These are phyloP conservation scores for Typhlichthys subterraneus DNA, from an alignment of 2,797 vertebrate genomes.

Conservation along the genomic window DNA sequence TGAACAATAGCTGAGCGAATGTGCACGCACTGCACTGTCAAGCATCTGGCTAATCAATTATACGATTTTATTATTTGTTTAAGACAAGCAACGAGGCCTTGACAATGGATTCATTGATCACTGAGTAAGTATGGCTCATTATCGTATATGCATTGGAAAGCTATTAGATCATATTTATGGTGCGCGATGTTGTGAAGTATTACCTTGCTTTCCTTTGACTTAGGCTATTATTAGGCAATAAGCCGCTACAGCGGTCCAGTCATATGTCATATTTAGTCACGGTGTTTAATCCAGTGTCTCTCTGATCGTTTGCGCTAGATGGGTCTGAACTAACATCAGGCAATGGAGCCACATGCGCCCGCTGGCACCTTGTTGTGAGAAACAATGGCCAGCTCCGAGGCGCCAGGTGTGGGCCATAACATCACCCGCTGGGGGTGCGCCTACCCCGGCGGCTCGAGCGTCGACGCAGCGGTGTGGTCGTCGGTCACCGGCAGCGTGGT, in stretches of 20 bases:
- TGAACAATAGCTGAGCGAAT: slow-evolving; percentile 37
- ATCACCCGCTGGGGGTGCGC: slow-evolving; percentile 63
- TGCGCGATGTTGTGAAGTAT: no score
- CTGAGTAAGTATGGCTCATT: slow-evolving; percentile 42
- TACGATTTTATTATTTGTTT: slow-evolving; percentile 35
- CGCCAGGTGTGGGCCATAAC: slow-evolving; percentile 52
- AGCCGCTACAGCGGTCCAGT: background rate
- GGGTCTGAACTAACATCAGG: slow-evolving; percentile 43
- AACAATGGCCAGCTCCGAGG: slow-evolving; percentile 67
- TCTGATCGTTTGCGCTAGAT: slow-evolving; percentile 34
- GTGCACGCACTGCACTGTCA: background rate
- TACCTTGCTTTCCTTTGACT: no score
- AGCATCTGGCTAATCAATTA: slow-evolving; percentile 4
- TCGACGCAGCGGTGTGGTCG: slow-evolving; percentile 32
- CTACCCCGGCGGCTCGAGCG: slow-evolving; percentile 17
- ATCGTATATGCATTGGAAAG: slow-evolving; percentile 2
- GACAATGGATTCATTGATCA: slow-evolving; percentile 27
- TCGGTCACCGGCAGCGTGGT: slow-evolving; percentile 67
- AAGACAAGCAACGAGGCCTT: slow-evolving; percentile 47
- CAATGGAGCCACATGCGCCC: slow-evolving; percentile 40
- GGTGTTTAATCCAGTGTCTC: slow-evolving; percentile 18
- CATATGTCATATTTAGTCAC: no score
- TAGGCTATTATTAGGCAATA: background rate
- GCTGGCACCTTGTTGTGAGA: slow-evolving; percentile 13
- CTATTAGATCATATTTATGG: no score